Conservation (phyloP, 2,888 invertebrate species). For the Melanargia galathea region DNA sequence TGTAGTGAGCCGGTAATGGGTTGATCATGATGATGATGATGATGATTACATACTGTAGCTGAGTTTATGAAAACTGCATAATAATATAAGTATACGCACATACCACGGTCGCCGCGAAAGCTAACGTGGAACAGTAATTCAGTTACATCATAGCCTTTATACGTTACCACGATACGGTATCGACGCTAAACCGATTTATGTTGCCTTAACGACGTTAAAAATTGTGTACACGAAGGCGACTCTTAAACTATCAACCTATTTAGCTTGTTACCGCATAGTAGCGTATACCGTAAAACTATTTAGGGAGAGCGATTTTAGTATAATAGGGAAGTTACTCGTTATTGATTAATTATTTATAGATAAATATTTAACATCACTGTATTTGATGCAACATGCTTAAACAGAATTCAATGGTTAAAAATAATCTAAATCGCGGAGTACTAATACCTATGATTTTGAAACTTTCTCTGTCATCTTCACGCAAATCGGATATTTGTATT, state of each 20-base stretch:
- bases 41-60: too few species aligned
- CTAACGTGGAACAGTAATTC: constrained; percentile 28
- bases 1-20: too few species aligned
- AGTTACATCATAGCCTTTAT: constrained; percentile 32
- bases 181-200: constrained; percentile 30
- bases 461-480: too few species aligned
- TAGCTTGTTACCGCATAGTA: constrained; percentile 3
- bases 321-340: too few species aligned
- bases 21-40: too few species aligned
- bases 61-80: background rate
- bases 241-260: constrained; percentile 14
- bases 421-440: too few species aligned
- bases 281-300: background rate
- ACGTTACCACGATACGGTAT: constrained; percentile 24
- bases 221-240: constrained; percentile 20
- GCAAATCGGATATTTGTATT: too few species aligned
- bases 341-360: too few species aligned
- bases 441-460: too few species aligned
- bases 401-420: too few species aligned
- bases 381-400: too few species aligned
- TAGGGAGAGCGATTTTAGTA: background rate
- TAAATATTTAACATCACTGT: too few species aligned
- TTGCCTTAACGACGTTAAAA: constrained; percentile 32
- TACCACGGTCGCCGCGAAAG: constrained; percentile 10
- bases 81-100: background rate